Percentiles rank a stretch among this genome's conserved stretches.
These are phyloP conservation scores for Watsonalla cultraria DNA, from an alignment of 2,888 invertebrate species.

Conservation along the genomic window DNA sequence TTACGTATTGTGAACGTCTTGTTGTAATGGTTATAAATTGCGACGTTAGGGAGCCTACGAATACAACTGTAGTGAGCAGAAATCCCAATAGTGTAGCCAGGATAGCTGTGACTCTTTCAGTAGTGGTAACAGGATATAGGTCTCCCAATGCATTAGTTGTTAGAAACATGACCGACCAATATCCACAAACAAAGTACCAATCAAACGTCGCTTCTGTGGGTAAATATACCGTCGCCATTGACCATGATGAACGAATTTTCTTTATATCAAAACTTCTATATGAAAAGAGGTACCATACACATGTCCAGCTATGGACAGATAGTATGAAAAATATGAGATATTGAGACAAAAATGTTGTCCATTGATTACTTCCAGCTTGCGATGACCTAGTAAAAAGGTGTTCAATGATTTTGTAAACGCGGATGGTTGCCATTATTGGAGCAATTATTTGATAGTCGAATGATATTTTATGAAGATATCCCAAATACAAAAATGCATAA, in stretches of 20 bases:
- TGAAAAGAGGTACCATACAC: slow-evolving; percentile 67
- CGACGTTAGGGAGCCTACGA: slow-evolving; percentile 72
- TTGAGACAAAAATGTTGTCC: slow-evolving; percentile 69
- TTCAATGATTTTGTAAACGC: slow-evolving; percentile 62
- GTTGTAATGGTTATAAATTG: slow-evolving; percentile 71
- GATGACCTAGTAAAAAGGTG: slow-evolving; percentile 64
- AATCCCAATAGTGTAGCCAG: slow-evolving; percentile 64
- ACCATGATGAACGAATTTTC: slow-evolving; percentile 58
- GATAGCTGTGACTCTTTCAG: slow-evolving; percentile 57
- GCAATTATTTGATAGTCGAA: slow-evolving; percentile 55
- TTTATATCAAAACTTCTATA: slow-evolving; percentile 53
- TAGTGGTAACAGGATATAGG: slow-evolving; percentile 62
- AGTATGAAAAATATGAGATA: slow-evolving; percentile 64
- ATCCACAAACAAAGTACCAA: slow-evolving; percentile 69
- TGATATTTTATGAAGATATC: slow-evolving; percentile 21
- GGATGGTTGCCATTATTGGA: slow-evolving; percentile 55
- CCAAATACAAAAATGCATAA: slow-evolving; percentile 54
- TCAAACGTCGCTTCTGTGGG: slow-evolving; percentile 58
- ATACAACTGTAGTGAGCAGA: slow-evolving; percentile 65
- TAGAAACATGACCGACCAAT: slow-evolving; percentile 69
- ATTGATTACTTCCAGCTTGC: slow-evolving; percentile 69
- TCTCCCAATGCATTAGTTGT: slow-evolving; percentile 70
- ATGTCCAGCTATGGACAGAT: slow-evolving; percentile 68
- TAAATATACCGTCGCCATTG: slow-evolving; percentile 49
- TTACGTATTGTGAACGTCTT: slow-evolving; percentile 63